Base-by-base conservation (phyloP, 1,140 invertebrate genomes). In the Arion vulgaris region DNA sequence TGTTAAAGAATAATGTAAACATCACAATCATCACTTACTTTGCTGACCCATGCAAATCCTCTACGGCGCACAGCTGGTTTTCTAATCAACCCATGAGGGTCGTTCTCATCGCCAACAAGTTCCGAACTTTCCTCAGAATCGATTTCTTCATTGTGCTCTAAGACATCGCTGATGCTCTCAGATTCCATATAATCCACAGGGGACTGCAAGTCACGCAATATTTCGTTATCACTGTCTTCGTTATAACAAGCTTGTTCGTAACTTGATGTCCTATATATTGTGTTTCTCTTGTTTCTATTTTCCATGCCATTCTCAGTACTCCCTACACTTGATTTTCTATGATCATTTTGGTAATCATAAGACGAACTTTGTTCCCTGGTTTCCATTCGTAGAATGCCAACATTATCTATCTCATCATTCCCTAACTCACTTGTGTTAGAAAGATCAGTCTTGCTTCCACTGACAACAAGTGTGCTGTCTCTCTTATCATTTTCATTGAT, bases 11-110 rank as follows among this genome's bases (percentile, higher is more conserved):
- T 49, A 19, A 49, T 49, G 45, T 11, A 23, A n/a, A 57, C 23
- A n/a, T 68, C 1, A 28, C 1, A 23, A 53, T 17, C 0, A 49
- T 5, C 68, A 68, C 71, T 73, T 45, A 73, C 28, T 53, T 41
- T 62, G 62, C 71, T 66, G n/a, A 36, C 32, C 57, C 76, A 78
- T 0, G 76, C 53, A 39, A 39, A 78, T 49, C 76, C 76, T 39
- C 66, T 78, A 15, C 76, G 13, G 9, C 76, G 38, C 76, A 78
- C 34, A 13, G 76, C 76, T 26, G 76, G 76, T 34, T 78, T 78
- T 26, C 76, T 36, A 41, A 66, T 62, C 0, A 78, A 36, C 1
- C 51, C 57, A 45, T 78, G 51, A 26, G 34, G 38, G 49, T 75
- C 41, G 19, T 38, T n/a, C 39, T 39, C n/a, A 26, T 75, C 39